Evolutionary conservation across 2,888 invertebrate genomes (phyloP).

Genomic region (Synergus umbraculus): DNA sequence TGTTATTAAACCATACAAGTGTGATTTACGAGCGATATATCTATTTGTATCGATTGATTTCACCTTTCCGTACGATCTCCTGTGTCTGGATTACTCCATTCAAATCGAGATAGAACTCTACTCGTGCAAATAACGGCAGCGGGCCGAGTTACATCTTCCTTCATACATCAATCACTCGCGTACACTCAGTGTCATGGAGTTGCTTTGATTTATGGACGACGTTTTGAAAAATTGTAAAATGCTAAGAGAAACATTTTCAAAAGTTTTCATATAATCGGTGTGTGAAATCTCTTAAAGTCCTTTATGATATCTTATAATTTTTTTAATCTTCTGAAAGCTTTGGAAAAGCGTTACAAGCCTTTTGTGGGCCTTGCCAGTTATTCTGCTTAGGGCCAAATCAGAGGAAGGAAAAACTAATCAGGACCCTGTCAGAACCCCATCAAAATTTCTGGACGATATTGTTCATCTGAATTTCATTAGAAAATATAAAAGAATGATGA

Average conservation of each 20-base stretch:
- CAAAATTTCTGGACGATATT: too few relatives aligned
- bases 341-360: too few relatives aligned
- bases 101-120: conserved; percentile 20
- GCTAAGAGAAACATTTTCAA: not conserved
- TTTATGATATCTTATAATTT: too few relatives aligned
- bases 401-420: too few relatives aligned
- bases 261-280: conserved; percentile 1
- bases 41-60: conserved; percentile 32
- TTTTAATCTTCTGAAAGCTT: too few relatives aligned
- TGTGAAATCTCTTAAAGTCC: too few relatives aligned
- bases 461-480: not conserved
- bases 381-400: too few relatives aligned
- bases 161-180: conserved; percentile 49
- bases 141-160: conserved; percentile 42
- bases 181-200: conserved; percentile 39
- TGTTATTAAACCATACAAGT: conserved; percentile 6
- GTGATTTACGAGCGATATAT: conserved; percentile 22
- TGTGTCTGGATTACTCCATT: conserved; percentile 25
- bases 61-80: not conserved
- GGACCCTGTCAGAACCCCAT: too few relatives aligned
- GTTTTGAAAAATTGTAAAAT: conserved; percentile 7
- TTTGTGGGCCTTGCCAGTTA: too few relatives aligned
- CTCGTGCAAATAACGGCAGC: conserved; percentile 15
- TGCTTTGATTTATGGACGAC: conserved; percentile 8
- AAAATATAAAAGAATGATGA: not conserved